A percentile compares a stretch with the other conserved stretches of the same genome.
Conservation (phyloP, 2,797 vertebrate genomes). For the Xyrichtys novacula region DNA sequence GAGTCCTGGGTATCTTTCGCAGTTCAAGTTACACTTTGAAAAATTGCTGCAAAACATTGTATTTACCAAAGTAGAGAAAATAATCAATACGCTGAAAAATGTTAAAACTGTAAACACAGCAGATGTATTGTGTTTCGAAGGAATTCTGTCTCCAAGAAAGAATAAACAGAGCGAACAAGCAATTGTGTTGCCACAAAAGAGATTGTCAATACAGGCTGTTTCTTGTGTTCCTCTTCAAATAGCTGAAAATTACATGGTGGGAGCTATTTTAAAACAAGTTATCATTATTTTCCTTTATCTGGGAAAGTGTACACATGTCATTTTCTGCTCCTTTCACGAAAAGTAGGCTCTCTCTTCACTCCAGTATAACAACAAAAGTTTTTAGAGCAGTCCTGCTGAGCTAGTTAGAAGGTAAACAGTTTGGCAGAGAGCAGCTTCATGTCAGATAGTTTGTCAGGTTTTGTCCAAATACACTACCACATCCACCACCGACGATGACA, state of each 20-base stretch:
- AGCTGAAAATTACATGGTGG: conserved; percentile 28
- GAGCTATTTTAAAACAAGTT: conserved; percentile 32
- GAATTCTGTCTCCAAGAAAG: conserved; percentile 39
- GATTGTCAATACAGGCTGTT: conserved; percentile 35
- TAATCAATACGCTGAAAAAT: conserved; percentile 39
- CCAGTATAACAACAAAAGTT: not conserved
- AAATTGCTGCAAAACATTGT: conserved; percentile 26
- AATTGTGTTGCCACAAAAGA: conserved; percentile 54
- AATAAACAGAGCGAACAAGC: conserved; percentile 32
- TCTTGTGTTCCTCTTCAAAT: conserved; percentile 33
- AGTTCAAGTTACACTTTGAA: conserved; percentile 30
- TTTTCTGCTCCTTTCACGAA: not conserved
- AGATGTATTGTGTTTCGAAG: conserved; percentile 28
- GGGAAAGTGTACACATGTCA: conserved; percentile 1
- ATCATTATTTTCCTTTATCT: conserved; percentile 14
- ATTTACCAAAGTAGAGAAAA: not conserved
- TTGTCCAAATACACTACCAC: too few relatives aligned
- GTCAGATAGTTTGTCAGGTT: not conserved
- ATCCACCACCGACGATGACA: too few relatives aligned
- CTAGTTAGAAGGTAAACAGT: not conserved
- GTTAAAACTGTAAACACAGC: conserved; percentile 30
- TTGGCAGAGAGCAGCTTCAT: conserved; percentile 11
- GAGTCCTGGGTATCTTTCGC: conserved; percentile 31
- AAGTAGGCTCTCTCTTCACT: not conserved
- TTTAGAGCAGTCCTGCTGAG: conserved; percentile 1